These are phyloP conservation scores for Cavia aperea DNA, from an alignment of 2,113 vertebrate species.

Conservation along the genomic window DNA sequence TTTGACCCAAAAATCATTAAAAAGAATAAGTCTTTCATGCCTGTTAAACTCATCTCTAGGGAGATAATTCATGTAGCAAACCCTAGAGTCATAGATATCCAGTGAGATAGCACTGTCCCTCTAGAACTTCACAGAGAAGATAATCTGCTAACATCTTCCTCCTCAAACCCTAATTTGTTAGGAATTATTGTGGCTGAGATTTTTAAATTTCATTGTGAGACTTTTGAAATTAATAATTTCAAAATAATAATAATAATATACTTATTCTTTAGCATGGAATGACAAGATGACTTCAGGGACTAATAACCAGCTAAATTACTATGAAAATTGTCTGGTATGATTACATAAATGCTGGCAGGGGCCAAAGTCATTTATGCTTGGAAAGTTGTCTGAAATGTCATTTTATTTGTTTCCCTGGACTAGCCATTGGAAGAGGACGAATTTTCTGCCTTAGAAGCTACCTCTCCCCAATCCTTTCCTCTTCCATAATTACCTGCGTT, in stretches of 20 bases:
- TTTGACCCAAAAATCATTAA: neutral
- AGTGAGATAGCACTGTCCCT: neutral
- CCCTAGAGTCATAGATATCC: neutral
- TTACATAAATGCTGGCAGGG: neutral
- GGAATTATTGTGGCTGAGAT: slow-evolving; percentile 7
- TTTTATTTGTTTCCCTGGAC: slow-evolving; percentile 10
- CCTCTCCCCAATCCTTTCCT: neutral
- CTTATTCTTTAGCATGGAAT: slow-evolving; percentile 22
- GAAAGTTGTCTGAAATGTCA: neutral
- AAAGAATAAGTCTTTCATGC: neutral
- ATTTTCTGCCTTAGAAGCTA: neutral
- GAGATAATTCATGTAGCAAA: slow-evolving; percentile 27
- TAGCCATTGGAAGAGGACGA: neutral
- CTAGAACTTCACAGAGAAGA: neutral
- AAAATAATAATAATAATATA: neutral
- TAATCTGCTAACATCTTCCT: neutral
- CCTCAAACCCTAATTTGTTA: neutral
- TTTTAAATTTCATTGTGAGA: slow-evolving; percentile 1
- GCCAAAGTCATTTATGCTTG: neutral
- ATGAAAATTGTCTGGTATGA: slow-evolving; percentile 3
- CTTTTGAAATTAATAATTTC: neutral
- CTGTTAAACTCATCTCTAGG: neutral
- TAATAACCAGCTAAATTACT: slow-evolving; percentile 18
- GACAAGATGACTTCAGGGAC: neutral
- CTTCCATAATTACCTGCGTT: slow-evolving; percentile 37